Base-by-base conservation (phyloP, 2,888 invertebrate genomes). In the Acrocera orbiculus region DNA sequence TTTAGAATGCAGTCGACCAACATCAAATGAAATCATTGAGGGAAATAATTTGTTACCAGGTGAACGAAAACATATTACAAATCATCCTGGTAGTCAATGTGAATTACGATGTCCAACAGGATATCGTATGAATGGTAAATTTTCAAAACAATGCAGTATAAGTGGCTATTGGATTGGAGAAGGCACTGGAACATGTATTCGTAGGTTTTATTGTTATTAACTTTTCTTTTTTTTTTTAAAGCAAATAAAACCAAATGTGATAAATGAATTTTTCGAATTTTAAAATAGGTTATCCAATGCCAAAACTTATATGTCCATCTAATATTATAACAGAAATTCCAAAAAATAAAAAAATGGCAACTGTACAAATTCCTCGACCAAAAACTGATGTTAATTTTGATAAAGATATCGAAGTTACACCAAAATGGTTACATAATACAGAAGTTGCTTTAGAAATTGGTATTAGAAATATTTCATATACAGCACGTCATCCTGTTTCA, bases 381-480 rank as follows among this genome's bases (percentile, higher is more conserved):
- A 58, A 59, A 37, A 64, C 67, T 25, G 66, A 67, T 48, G 61
- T 67, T 27, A 63, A 65, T 49, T 66, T 63, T 62, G 62, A 66
- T 36, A 60, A 42, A 16, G 45, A 65, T 46, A 61, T 67, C 34
- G 56, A 58, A 35, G 56, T 64, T 16, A 56, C 58, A 38, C 68
- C 68, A 2, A 48, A 56, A 5, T 66, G 65, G 64, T 64, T 64
- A 3, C 63, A 61, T 38, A 52, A 61, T 28, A 33, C 67, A 32
- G 62, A 63, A 41, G 61, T 61, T 13, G 60, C 60, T 41, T 52
- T 68, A 19, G 58, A 59, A 23, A 52, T 58, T 11, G 68, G 68
- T 3, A 45, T 53, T 16, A 61, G 64, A 39, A 55, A 60, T 40
- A 55, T 69, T 34, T 61, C 57, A 14, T 68, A 67, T 47, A 58